These are phyloP conservation scores for Drosophila fulvimacula DNA, from an alignment of 2,888 invertebrate species.

Conservation along the genomic window DNA sequence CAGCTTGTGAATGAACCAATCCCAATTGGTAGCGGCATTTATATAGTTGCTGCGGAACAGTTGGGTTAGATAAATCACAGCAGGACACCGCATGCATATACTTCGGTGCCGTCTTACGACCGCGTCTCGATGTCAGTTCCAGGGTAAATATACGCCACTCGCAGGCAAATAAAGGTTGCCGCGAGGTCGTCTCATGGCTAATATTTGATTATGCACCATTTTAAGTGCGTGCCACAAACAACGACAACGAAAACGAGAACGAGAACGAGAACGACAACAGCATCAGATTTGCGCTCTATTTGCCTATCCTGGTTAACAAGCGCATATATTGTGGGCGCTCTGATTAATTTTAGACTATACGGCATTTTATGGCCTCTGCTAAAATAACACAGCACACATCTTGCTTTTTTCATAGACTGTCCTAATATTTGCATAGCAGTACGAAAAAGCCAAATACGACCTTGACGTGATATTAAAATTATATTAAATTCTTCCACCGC, in stretches of 20 bases:
- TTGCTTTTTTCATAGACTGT: background rate
- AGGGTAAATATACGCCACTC: constrained; percentile 74
- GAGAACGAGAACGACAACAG: constrained; percentile 12
- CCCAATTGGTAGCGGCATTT: constrained; percentile 36
- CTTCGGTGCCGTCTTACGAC: constrained; percentile 32
- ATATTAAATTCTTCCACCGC: no score
- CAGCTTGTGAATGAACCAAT: constrained; percentile 46
- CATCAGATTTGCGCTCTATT: constrained; percentile 28
- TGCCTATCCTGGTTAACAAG: constrained; percentile 18
- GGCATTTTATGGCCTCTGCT: constrained; percentile 39
- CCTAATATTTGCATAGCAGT: constrained; percentile 32
- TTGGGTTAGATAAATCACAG: constrained; percentile 68
- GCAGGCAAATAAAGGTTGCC: constrained; percentile 69
- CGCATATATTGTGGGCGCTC: constrained; percentile 1
- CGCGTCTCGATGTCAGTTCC: constrained; percentile 69
- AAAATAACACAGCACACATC: constrained; percentile 8
- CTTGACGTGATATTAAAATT: background rate
- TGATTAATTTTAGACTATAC: constrained; percentile 62
- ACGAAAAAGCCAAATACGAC: background rate
- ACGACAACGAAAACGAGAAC: constrained; percentile 8
- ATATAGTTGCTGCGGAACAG: constrained; percentile 56
- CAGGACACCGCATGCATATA: constrained; percentile 50
- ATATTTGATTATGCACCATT: constrained; percentile 79
- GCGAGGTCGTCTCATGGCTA: constrained; percentile 42
- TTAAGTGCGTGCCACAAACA: constrained; percentile 57